phyloP scores from a whole-genome alignment of 2,888 invertebrate genomes.

The Melanophora roralis region DNA sequence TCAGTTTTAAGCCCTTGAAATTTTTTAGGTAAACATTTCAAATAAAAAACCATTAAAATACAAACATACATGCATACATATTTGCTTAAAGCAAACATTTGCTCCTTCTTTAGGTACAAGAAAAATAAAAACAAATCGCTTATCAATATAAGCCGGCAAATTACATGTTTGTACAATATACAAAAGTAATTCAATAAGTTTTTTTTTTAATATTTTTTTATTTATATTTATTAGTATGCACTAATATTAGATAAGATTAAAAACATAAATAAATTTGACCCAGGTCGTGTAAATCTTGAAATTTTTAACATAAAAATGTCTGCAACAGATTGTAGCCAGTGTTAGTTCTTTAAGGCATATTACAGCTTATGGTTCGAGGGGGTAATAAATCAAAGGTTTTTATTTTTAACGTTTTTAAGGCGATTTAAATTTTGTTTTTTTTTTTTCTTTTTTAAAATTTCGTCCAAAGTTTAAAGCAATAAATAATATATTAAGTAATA shows the following conservation, averaged over 20 bases:
- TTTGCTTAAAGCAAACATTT: not conserved
- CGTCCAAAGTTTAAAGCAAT: too few species aligned
- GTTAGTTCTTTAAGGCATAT: too few species aligned
- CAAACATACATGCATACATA: not conserved
- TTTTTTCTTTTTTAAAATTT: too few species aligned
- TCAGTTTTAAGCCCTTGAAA: not conserved
- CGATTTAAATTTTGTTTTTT: too few species aligned
- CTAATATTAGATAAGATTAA: not conserved
- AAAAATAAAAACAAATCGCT: slow-evolving; percentile 1
- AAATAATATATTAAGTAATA: too few species aligned
- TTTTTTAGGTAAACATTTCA: not conserved
- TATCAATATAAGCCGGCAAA: not conserved
- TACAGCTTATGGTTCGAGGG: too few species aligned
- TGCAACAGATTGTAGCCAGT: not conserved
- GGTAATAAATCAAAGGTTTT: too few species aligned
- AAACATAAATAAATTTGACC: slow-evolving; percentile 19
- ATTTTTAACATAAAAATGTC: not conserved
- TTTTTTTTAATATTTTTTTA: too few species aligned
- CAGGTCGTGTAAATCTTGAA: slow-evolving; percentile 24
- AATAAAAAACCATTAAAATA: too few species aligned
- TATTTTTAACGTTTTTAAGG: too few species aligned
- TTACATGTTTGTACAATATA: not conserved
- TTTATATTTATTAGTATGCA: too few species aligned
- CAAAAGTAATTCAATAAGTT: not conserved
- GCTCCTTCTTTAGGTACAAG: not conserved